Evolutionary conservation across 2,797 vertebrate genomes (phyloP), one percentile per base, ranked within the genome.

Genomic region (Cetoscarus ocellatus): DNA sequence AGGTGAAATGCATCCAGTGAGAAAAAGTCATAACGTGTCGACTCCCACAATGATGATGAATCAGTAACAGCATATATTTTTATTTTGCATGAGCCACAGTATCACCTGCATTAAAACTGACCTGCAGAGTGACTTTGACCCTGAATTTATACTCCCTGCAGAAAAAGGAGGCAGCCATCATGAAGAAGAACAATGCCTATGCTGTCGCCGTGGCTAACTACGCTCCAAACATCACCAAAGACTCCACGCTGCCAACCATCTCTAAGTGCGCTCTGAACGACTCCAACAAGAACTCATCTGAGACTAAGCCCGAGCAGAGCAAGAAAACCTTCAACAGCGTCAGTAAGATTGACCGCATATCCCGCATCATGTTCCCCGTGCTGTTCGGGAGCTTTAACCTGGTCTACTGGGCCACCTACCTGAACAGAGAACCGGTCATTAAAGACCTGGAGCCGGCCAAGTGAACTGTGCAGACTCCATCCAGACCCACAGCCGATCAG

Each of bases 321-420:
- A 97, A 96, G 95, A 98, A 97, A 88, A 97, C 96, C 48, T 98
- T 98, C 83, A 98, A 98, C 93, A 98, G 97, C 1, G 97, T 98
- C 83, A 98, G 97, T 94, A 98, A 96, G 93, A 98, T 98, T 36
- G 97, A 98, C 91, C 96, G 96, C 87, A 97, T 98, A 94, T 98
- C 97, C 67, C 96, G 97, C 89, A 98, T 98, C 92, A 96, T 97
- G 80, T 98, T 98, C 86, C 97, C 97, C 35, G 96, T 98, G 74
- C 94, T 98, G 87, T 98, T 98, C 71, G 95, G 97, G 63, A 95
- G 94, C 80, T 98, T 98, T 77, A 98, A 98, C 86, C 93, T 98
- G 90, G 96, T 98, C 75, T 98, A 98, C 71, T 98, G 97, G 97
- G 96, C 96, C 77, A 98, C 96, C 0, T 98, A 98, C 91, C 94